phyloP scores from a whole-genome alignment of 1,140 invertebrate genomes.

The Pomacea maculata region DNA sequence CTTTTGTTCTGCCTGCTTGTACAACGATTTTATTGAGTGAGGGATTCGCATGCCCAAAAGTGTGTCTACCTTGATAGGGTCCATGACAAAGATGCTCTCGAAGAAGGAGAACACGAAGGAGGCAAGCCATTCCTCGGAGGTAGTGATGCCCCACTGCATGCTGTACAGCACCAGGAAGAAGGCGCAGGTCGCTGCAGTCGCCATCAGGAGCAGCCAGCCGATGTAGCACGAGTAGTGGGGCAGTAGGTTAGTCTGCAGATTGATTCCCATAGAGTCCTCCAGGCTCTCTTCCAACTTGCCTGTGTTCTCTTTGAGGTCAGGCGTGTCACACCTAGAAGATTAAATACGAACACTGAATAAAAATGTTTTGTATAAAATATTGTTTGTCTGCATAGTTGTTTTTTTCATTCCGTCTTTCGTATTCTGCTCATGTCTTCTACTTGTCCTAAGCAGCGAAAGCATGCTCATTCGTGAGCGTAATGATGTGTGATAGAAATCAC shows the following conservation, averaged over 20 bases:
- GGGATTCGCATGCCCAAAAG: too few species aligned
- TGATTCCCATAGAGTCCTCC: conserved; percentile 30
- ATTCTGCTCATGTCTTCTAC: too few species aligned
- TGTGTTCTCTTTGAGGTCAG: too few species aligned
- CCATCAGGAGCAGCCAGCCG: conserved; percentile 40
- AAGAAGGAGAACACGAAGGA: conserved; percentile 54
- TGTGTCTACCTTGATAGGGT: conserved; percentile 52
- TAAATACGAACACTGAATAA: too few species aligned
- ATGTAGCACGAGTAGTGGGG: conserved; percentile 46
- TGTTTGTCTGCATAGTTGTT: too few species aligned
- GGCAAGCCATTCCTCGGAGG: conserved; percentile 51
- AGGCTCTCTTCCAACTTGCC: conserved; percentile 13
- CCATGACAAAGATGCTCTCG: conserved; percentile 46
- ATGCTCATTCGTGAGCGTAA: too few species aligned
- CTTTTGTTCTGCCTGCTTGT: too few species aligned
- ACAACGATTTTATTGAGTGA: too few species aligned
- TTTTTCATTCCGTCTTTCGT: neutral
- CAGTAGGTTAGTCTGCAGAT: conserved; percentile 31
- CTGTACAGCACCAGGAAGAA: conserved; percentile 53
- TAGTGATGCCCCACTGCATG: conserved; percentile 53
- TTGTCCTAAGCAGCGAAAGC: too few species aligned
- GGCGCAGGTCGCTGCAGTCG: conserved; percentile 31
- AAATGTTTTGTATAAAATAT: neutral
- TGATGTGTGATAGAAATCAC: too few species aligned
- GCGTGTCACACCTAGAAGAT: too few species aligned